Percentiles rank a stretch among this genome's conserved stretches.
Evolutionary conservation across 2,113 vertebrate species (phyloP).

Genomic region (Amphiprion percula): DNA sequence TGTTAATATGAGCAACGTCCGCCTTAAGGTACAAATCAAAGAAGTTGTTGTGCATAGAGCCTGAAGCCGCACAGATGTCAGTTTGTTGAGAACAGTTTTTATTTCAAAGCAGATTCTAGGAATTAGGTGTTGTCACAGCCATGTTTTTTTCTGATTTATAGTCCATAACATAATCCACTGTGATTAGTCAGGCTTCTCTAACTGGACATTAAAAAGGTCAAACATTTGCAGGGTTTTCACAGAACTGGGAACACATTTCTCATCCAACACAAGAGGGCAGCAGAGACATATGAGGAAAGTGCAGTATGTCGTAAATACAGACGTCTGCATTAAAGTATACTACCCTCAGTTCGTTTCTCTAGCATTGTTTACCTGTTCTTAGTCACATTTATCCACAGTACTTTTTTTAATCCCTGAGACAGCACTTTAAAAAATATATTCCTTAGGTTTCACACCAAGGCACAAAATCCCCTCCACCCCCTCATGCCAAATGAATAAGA

Average conservation of each 20-base stretch:
- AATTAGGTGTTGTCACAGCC: too few species aligned
- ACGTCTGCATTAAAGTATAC: neutral
- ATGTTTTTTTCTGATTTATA: neutral
- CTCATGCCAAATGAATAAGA: neutral
- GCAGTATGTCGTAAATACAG: neutral
- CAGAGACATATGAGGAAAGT: slow-evolving; percentile 42
- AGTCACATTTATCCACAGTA: neutral
- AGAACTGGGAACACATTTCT: neutral
- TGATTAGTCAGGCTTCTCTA: too few species aligned
- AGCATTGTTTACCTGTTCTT: neutral
- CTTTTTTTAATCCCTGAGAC: neutral
- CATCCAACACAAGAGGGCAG: slow-evolving; percentile 70
- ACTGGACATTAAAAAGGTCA: neutral
- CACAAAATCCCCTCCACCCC: neutral
- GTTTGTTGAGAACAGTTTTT: neutral
- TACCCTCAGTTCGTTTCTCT: neutral
- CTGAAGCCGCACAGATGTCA: neutral
- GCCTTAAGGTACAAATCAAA: neutral
- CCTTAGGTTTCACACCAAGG: accelerated
- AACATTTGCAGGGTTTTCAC: neutral
- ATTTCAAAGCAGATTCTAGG: too few species aligned
- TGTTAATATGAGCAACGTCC: slow-evolving; percentile 13
- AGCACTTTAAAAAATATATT: neutral
- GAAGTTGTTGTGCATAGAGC: neutral
- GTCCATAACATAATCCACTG: neutral